Conservation (phyloP, 2,113 vertebrate species). For the Hystrix brachyura region DNA sequence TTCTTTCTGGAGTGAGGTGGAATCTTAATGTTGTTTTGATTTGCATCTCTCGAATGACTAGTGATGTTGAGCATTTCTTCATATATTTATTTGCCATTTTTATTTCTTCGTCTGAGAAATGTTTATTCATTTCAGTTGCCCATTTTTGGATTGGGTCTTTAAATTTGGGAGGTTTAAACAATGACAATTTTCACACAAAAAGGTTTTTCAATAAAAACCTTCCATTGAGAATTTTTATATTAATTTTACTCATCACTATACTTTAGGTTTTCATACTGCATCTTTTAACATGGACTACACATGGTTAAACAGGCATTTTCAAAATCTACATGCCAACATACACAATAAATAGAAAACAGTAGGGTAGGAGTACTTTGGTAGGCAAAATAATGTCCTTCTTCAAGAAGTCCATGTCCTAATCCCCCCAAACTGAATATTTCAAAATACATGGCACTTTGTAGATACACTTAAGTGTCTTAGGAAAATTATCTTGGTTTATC, state of each 20-base stretch:
- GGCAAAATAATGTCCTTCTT: neutral
- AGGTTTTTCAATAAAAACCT: neutral
- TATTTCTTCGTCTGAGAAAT: too few relatives aligned
- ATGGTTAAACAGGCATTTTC: neutral
- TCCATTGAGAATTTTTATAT: neutral
- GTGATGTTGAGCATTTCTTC: too few relatives aligned
- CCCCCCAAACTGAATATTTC: neutral
- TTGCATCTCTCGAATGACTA: too few relatives aligned
- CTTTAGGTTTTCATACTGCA: neutral
- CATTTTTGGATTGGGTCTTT: too few relatives aligned
- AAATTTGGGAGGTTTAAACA: neutral
- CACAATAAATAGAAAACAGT: neutral
- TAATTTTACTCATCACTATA: neutral
- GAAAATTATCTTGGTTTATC: neutral
- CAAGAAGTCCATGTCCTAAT: neutral
- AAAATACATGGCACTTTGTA: neutral
- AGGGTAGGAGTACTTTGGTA: neutral
- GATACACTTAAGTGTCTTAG: neutral
- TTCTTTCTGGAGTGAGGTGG: too few relatives aligned
- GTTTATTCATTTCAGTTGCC: too few relatives aligned
- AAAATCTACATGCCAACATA: neutral
- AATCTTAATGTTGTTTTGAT: too few relatives aligned
- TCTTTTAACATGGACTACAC: neutral
- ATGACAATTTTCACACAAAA: neutral
- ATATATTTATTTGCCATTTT: too few relatives aligned